Conservation (phyloP, 2,888 invertebrate species). For the Oscheius myriophilus region DNA sequence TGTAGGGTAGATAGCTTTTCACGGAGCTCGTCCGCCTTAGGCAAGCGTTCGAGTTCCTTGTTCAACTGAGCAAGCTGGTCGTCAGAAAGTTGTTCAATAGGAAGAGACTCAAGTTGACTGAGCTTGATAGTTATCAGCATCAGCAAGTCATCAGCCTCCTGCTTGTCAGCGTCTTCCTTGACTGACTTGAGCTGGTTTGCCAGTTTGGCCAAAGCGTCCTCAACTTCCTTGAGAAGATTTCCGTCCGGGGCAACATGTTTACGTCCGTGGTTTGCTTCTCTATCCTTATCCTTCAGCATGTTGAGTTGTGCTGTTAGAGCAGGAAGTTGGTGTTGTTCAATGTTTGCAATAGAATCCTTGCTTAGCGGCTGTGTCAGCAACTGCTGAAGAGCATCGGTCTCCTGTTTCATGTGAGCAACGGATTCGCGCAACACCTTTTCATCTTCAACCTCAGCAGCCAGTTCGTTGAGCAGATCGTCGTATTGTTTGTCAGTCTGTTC, state of each 20-base stretch:
- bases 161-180: slow-evolving; percentile 40
- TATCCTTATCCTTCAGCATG: slow-evolving; percentile 40
- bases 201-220: slow-evolving; percentile 30
- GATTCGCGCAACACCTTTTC: slow-evolving; percentile 50
- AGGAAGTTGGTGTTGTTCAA: slow-evolving; percentile 37
- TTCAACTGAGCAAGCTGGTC: slow-evolving; percentile 14
- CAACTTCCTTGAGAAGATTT: slow-evolving; percentile 20
- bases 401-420: slow-evolving; percentile 44
- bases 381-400: slow-evolving; percentile 39
- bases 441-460: slow-evolving; percentile 46
- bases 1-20: slow-evolving; percentile 37
- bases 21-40: slow-evolving; percentile 26
- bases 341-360: slow-evolving; percentile 17
- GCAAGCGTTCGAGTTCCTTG: slow-evolving; percentile 10
- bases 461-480: slow-evolving; percentile 49
- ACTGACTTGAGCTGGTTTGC: slow-evolving; percentile 41
- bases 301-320: slow-evolving; percentile 48
- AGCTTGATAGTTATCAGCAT: slow-evolving; percentile 40
- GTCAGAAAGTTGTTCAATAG: slow-evolving; percentile 33
- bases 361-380: slow-evolving; percentile 30
- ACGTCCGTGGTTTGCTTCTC: slow-evolving; percentile 36
- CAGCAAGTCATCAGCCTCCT: slow-evolving; percentile 43
- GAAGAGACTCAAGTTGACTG: slow-evolving; percentile 40
- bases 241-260: slow-evolving; percentile 42
- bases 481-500: slow-evolving; percentile 57